phyloP scores from a whole-genome alignment of 1,140 invertebrate genomes.

The Homalodisca vitripennis region DNA sequence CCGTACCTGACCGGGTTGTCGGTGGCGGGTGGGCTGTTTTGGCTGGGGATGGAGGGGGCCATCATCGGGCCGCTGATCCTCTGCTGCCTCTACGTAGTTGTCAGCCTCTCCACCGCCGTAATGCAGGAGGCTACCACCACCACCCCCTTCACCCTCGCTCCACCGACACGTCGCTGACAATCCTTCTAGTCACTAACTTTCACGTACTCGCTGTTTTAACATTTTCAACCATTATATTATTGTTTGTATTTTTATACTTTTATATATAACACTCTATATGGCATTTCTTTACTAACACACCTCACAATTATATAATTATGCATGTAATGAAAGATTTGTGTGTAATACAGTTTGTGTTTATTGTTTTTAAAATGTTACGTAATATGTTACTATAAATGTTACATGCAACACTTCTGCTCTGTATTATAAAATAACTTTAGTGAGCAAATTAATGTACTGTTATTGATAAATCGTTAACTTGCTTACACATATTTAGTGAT shows the following conservation, averaged over 20 bases:
- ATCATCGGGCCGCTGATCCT: slow-evolving; percentile 94
- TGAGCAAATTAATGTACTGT: no score
- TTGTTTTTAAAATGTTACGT: no score
- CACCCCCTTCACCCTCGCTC: not conserved
- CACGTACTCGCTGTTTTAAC: no score
- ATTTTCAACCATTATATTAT: not conserved
- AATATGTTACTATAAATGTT: not conserved
- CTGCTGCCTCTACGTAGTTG: slow-evolving; percentile 78
- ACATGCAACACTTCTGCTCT: no score
- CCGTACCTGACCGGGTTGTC: slow-evolving; percentile 97
- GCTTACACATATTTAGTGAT: no score
- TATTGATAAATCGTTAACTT: no score
- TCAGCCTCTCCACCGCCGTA: slow-evolving; percentile 57
- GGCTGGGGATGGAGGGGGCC: slow-evolving; percentile 93
- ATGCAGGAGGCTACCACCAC: slow-evolving; percentile 11
- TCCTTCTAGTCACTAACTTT: not conserved
- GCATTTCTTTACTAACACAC: no score
- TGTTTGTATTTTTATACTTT: slow-evolving; percentile 3
- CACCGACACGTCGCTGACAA: not conserved
- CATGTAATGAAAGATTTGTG: not conserved
- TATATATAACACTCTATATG: not conserved
- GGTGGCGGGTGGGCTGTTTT: slow-evolving; percentile 98
- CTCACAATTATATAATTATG: no score
- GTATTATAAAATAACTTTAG: no score
- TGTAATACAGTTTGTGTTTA: no score